Percentiles rank a stretch among this genome's conserved stretches.
These are phyloP conservation scores for Eulemur mongoz DNA, from an alignment of 2,797 vertebrate species.

Conservation along the genomic window DNA sequence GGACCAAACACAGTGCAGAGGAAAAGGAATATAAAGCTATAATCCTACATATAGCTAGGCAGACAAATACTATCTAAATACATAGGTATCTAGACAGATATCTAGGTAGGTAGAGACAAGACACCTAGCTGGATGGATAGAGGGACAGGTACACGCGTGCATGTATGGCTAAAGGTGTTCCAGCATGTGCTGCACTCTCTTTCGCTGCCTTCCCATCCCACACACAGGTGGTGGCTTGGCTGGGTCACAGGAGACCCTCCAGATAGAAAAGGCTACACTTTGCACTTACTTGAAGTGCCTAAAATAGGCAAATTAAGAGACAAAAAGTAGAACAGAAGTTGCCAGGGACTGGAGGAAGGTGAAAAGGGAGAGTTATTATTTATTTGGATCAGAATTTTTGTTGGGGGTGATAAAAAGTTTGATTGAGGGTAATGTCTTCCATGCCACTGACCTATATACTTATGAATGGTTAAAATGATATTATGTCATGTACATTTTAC, in stretches of 20 bases:
- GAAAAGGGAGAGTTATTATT: neutral
- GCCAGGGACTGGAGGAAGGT: neutral
- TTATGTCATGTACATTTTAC: neutral
- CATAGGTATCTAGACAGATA: no score
- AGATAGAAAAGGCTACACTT: neutral
- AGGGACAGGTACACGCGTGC: neutral
- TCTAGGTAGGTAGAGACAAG: no score
- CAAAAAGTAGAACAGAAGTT: neutral
- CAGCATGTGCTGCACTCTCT: fast-evolving
- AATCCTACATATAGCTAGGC: neutral
- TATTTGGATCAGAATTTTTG: neutral
- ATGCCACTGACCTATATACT: neutral
- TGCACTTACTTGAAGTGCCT: neutral
- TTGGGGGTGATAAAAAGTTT: neutral
- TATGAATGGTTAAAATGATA: neutral
- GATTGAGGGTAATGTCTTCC: neutral
- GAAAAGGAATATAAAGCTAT: neutral
- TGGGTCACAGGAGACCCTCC: neutral
- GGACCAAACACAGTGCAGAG: neutral
- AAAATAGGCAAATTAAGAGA: neutral
- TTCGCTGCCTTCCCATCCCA: neutral
- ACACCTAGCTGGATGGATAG: neutral
- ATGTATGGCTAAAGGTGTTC: no score
- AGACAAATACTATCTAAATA: neutral
- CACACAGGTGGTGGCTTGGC: fast-evolving